Base-by-base conservation (phyloP, 23 tunicate genomes). In the Phallusia fumigata region DNA sequence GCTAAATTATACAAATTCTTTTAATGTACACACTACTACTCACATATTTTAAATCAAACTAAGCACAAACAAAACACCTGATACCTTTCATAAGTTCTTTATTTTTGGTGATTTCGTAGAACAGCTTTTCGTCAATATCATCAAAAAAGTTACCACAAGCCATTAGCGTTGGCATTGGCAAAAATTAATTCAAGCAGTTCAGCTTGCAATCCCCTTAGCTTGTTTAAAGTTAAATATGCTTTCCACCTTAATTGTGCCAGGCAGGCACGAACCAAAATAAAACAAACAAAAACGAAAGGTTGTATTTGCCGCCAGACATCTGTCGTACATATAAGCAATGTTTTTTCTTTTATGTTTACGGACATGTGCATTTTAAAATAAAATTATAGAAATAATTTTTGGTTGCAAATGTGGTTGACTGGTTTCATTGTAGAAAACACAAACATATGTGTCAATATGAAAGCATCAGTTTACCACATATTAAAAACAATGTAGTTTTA, bases 1-100 rank as follows among this genome's bases (percentile, higher is more conserved):
- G 35, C 83, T 80, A 31, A 52, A 44, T 3, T 40, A n/a, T 40
- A 40, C 47, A 40, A 40, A 40, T 5, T 40, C 10, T 40, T 13
- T 51, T 13, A 51, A 51, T 15, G 18, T 51, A 13, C 58, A 18
- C 58, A 51, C 58, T 51, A 51, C 18, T 18, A 13, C 15, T 18
- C 15, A 51, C 18, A 51, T 51, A 51, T 51, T 51, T 51, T 58
- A 6, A 22, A 21, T 13, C 69, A 58, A 58, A 58, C 13, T 21
- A 58, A 58, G 11, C 15, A 58, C 69, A 58, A 58, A 24, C 69
- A 11, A 58, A 8, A 58, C 26, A 58, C 3, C 28, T 13, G 58
- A 58, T 58, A 58, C 69, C 69, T 58, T 58, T 58, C 69, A 58
- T 58, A 58, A 58, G 69, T 58, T 58, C 69, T 24, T 58, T 16